Evolutionary conservation across 2,113 vertebrate genomes (phyloP).

Genomic region (Sciurus niger): DNA sequence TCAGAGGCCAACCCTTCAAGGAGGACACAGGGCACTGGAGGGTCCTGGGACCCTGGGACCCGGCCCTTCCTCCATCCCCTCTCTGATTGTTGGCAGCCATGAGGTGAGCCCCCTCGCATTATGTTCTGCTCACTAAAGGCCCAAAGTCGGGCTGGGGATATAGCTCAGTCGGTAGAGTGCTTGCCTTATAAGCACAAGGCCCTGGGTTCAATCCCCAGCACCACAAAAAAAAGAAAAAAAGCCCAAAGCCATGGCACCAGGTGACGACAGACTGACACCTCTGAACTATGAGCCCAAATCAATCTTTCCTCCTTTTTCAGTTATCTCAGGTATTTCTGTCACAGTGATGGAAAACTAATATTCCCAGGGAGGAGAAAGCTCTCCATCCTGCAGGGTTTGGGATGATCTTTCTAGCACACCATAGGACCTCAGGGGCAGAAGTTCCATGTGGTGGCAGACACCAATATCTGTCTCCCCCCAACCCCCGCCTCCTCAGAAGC

Average conservation of each 20-base stretch:
- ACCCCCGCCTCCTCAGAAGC: neutral
- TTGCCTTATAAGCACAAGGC: too few species aligned
- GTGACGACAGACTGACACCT: neutral
- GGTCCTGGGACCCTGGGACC: too few species aligned
- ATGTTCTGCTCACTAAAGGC: neutral
- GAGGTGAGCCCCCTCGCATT: neutral
- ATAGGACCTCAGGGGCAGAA: neutral
- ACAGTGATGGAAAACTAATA: neutral
- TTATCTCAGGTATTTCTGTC: neutral
- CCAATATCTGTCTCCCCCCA: neutral
- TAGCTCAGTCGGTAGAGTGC: too few species aligned
- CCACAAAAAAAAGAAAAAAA: too few species aligned
- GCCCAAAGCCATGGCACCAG: neutral
- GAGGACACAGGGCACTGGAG: too few species aligned
- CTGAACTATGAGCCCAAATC: neutral
- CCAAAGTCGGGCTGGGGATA: neutral
- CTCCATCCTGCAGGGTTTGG: neutral
- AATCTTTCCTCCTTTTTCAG: neutral
- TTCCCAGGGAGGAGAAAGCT: neutral
- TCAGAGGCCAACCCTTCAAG: neutral
- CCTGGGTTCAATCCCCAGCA: too few species aligned
- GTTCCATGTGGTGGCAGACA: slow-evolving; percentile 15
- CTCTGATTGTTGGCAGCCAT: neutral
- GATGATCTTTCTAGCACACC: neutral
- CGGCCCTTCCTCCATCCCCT: neutral